Conservation (phyloP, 2,113 vertebrate species). For the Ictalurus punctatus region DNA sequence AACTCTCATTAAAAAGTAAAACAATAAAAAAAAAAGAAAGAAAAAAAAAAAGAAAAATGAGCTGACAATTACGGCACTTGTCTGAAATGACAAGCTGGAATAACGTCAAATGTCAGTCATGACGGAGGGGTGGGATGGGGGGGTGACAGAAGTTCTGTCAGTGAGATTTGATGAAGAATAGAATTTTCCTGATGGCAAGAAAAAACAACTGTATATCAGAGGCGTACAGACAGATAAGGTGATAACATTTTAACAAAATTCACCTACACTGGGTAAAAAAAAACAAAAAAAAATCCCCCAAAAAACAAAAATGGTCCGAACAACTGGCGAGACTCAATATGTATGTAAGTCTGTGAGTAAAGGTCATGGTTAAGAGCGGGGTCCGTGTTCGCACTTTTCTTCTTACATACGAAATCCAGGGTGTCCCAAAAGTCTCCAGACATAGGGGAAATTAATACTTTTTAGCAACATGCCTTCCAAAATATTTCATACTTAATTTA, state of each 20-base stretch:
- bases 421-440: too few species aligned
- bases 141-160: slow-evolving; percentile 12
- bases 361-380: neutral
- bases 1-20: slow-evolving; percentile 53
- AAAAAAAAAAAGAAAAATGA: slow-evolving; percentile 31
- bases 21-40: slow-evolving; percentile 46
- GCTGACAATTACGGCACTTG: slow-evolving; percentile 46
- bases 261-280: neutral
- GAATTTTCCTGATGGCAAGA: neutral
- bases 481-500: too few species aligned
- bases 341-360: neutral
- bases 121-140: neutral
- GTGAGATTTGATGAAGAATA: neutral
- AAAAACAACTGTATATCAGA: neutral
- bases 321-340: neutral
- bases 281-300: neutral
- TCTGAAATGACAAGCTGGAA: slow-evolving; percentile 41
- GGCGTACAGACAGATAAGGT: neutral
- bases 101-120: slow-evolving; percentile 44
- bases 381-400: neutral
- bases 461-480: too few species aligned
- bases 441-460: too few species aligned
- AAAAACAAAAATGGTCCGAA: neutral
- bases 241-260: neutral
- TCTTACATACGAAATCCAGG: neutral